Percentiles rank a stretch among this genome's conserved stretches.
phyloP scores from a whole-genome alignment of 2,888 invertebrate species.

The Ornithoptera alexandrae region DNA sequence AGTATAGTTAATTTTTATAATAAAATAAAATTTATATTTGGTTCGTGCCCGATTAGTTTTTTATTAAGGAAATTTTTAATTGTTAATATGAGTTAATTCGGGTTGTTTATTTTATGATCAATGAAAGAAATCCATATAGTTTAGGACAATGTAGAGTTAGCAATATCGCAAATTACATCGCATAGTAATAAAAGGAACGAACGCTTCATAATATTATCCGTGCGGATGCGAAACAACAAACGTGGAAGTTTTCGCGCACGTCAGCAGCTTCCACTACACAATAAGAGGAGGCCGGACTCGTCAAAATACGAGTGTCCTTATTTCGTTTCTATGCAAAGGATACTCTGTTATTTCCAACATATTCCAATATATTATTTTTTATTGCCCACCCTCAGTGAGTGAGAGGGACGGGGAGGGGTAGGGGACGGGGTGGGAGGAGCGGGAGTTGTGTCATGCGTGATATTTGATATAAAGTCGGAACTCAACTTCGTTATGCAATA shows the following conservation, averaged over 20 bases:
- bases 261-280: conserved; percentile 69
- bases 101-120: too few species aligned
- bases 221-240: conserved; percentile 57
- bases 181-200: conserved; percentile 44
- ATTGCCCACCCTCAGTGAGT: conserved; percentile 63
- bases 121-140: too few species aligned
- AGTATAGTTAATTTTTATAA: too few species aligned
- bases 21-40: too few species aligned
- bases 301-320: conserved; percentile 68
- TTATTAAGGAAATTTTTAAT: too few species aligned
- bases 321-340: conserved; percentile 68
- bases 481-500: conserved; percentile 79
- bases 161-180: conserved; percentile 54
- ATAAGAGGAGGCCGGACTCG: conserved; percentile 74
- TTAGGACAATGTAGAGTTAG: neutral
- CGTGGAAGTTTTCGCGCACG: conserved; percentile 56
- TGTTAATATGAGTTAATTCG: too few species aligned
- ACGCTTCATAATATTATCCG: conserved; percentile 54
- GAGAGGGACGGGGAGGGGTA: conserved; percentile 3
- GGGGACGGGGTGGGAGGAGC: conserved; percentile 41
- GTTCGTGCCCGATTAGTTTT: too few species aligned
- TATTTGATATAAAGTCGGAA: conserved; percentile 80
- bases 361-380: conserved; percentile 82
- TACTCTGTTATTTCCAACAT: conserved; percentile 81
- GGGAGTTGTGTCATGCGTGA: conserved; percentile 75